A percentile compares a stretch with the other conserved stretches of the same genome.
These are phyloP conservation scores for Chloropsis cyanopogon DNA, from an alignment of 2,113 vertebrate species.

Conservation along the genomic window DNA sequence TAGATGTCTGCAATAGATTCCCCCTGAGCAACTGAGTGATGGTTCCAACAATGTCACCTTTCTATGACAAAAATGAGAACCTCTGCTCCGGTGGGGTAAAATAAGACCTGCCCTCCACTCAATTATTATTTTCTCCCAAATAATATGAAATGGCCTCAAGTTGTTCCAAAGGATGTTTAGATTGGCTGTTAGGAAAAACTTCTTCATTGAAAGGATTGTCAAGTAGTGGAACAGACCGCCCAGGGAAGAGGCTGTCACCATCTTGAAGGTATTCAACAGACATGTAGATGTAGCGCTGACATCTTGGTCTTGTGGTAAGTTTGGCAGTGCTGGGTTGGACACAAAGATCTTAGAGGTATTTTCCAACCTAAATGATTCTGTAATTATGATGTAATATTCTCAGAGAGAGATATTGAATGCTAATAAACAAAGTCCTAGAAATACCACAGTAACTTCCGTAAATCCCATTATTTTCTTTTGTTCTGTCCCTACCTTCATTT, in stretches of 20 bases:
- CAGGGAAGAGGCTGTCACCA: background rate
- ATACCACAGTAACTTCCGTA: background rate
- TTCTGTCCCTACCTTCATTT: background rate
- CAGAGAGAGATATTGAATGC: background rate
- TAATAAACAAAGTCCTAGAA: background rate
- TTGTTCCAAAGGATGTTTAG: background rate
- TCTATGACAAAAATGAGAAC: background rate
- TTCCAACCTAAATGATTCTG: background rate
- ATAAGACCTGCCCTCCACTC: background rate
- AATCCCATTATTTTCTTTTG: background rate
- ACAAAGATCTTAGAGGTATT: background rate
- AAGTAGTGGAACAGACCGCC: rapidly evolving
- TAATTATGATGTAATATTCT: background rate
- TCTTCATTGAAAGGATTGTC: background rate
- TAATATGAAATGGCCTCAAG: background rate
- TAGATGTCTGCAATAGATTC: background rate
- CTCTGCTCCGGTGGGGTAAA: background rate
- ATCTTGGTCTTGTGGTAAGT: background rate
- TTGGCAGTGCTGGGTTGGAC: background rate
- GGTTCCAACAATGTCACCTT: background rate
- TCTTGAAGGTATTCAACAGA: background rate
- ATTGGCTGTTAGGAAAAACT: background rate
- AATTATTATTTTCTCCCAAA: background rate
- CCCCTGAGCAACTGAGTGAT: background rate
- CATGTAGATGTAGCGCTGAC: rapidly evolving